A percentile compares a stretch with the other conserved stretches of the same genome.
Conservation (phyloP, 2,113 vertebrate genomes). For the Dermatemys mawii region DNA sequence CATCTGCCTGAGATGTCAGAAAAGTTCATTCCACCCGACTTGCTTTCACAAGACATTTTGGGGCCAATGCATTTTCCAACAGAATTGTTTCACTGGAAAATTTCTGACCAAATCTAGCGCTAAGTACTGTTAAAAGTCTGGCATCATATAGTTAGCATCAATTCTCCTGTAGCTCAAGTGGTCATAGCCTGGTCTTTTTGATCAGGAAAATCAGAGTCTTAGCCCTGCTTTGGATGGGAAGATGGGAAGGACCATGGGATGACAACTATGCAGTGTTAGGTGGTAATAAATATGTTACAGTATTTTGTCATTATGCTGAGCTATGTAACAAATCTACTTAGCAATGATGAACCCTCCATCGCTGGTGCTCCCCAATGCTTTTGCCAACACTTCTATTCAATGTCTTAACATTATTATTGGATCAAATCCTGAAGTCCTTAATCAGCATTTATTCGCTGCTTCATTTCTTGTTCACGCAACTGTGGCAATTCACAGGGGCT, state of each 20-base stretch:
- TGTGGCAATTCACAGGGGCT: neutral
- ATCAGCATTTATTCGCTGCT: neutral
- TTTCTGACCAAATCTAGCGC: neutral
- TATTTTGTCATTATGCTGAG: neutral
- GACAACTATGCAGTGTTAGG: neutral
- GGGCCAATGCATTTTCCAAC: neutral
- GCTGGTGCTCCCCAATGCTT: neutral
- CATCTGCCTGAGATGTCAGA: neutral
- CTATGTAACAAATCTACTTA: neutral
- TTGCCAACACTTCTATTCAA: accelerated
- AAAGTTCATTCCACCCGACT: neutral
- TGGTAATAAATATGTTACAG: neutral
- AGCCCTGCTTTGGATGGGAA: neutral
- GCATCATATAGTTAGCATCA: neutral
- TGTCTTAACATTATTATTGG: neutral
- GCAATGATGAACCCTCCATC: neutral
- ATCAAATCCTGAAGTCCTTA: accelerated
- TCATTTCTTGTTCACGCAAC: neutral
- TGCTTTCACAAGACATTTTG: neutral
- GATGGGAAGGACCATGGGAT: neutral
- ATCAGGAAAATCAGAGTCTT: neutral
- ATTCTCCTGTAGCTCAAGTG: accelerated
- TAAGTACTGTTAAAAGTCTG: neutral
- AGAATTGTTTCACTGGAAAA: neutral
- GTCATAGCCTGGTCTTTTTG: neutral